phyloP scores from a whole-genome alignment of 2,888 invertebrate species.

The Apotomis turbidana region DNA sequence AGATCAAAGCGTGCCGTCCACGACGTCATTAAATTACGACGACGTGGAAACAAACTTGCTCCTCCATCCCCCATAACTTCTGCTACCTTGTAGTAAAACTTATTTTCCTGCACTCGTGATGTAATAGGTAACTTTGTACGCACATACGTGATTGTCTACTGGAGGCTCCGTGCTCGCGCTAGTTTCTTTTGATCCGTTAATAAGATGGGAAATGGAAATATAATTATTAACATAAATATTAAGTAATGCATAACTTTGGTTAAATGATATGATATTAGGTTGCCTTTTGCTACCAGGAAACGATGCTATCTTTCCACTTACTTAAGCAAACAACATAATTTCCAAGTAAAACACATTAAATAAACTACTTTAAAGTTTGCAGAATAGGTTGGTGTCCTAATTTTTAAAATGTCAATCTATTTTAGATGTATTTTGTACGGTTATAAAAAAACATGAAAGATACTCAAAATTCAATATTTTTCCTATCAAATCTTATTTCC shows the following conservation, averaged over 20 bases:
- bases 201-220: conserved; percentile 43
- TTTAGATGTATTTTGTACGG: no score
- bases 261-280: not conserved
- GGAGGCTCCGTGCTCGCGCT: conserved; percentile 48
- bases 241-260: not conserved
- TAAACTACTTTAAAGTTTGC: no score
- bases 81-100: conserved; percentile 29
- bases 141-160: conserved; percentile 61
- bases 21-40: conserved; percentile 75
- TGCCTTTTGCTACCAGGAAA: no score
- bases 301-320: no score
- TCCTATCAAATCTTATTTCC: no score
- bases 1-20: conserved; percentile 71
- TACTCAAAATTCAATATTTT: no score
- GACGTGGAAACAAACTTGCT: conserved; percentile 54
- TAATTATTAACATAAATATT: conserved; percentile 31
- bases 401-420: no score
- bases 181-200: conserved; percentile 52
- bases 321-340: no score
- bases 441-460: no score
- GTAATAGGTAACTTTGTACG: conserved; percentile 45
- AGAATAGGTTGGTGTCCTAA: no score
- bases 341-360: no score
- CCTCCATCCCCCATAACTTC: conserved; percentile 43
- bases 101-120: conserved; percentile 44